Evolutionary conservation across 2,113 vertebrate genomes (phyloP), one percentile per base, ranked within the genome.

Genomic region (Cottus gobio): DNA sequence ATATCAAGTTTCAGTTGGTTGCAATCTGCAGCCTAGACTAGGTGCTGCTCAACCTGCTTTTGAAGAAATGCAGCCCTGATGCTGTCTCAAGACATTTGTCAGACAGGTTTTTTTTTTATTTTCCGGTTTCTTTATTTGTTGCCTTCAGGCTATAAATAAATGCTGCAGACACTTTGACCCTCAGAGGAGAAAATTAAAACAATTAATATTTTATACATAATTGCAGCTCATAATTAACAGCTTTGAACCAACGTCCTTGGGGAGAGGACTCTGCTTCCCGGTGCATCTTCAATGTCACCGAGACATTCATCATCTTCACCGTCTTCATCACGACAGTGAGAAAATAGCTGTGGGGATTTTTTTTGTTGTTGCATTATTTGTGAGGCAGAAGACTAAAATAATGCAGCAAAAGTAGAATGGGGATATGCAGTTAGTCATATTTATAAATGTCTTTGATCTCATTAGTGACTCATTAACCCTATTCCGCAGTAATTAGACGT

Each of bases 171-270:
- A 72, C 62, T 37, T 20, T 65, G 18, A 69, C 48, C 69, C n/a
- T 61, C 37, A 34, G 1, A 63, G 39, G n/a, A 46, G 48, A 11
- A 44, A 73, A 75, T 73, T 73, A 87, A 63, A 71, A 62, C 8
- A 52, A 15, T 78, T 1, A 62, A 71, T 44, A 64, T 64, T 64
- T 44, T 31, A 63, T 63, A 52, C 0, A 31, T 37, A n/a, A 52
- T 69, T 30, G 42, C 30, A 52, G 30, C 66, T 61, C 1, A 37
- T 58, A n/a, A 66, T 71, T 7, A 77, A 79, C 76, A 71, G 57
- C 24, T 83, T 88, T 54, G 65, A 83, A 70, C 28, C 30, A 26
- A 69, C 30, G 64, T 68, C 39, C 56, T 77, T 54, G 75, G 61
- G 67, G 39, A 54, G 65, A 42, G 28, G n/a, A n/a, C n/a, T n/a